Evolutionary conservation across 1,140 invertebrate genomes (phyloP), one percentile per base, ranked within the genome.

Genomic region (Neodiprion fabricii): DNA sequence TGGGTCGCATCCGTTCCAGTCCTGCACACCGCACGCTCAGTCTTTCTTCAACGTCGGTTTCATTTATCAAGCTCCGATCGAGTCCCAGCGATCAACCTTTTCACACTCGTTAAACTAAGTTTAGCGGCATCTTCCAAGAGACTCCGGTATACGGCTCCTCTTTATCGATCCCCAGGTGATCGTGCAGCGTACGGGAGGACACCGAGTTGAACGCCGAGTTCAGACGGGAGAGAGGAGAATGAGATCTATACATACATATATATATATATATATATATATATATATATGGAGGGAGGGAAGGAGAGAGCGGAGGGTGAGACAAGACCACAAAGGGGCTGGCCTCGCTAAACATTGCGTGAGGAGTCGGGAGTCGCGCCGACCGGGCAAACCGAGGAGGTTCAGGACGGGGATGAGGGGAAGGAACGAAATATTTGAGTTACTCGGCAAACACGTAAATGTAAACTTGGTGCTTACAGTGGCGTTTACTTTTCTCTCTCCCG

Each of bases 381-480:
- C 53, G 53, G 53, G 53, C 53, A 61, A 40, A 40, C 28, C 28
- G 68, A 23, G 28, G 28, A 40, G 28, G 28, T 40, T 40, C 28
- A 40, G 28, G 28, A 40, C 5, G 28, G 28, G 28, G 28, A 40
- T 40, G 28, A 40, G 5, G 28, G 28, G 28, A 40, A 61, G 78
- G 79, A 80, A 84, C 85, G 87, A 88, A 88, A 88, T 88, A 88
- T 88, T 88, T 88, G 86, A 88, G 85, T 87, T 87, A 79, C 82
- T 86, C 79, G 79, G 82, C 85, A 88, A 88, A 88, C 85, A 88
- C 83, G 86, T 85, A 81, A 87, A 88, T 87, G 87, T 85, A 88
- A 88, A 87, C 86, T 82, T 82, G 74, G 75, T 81, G 86, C 85
- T 86, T 87, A 85, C 85, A 83, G 79, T 85, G 79, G 17, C 85